These are phyloP conservation scores for Bradypodion ventrale DNA, from an alignment of 2,797 vertebrate species.

Conservation along the genomic window DNA sequence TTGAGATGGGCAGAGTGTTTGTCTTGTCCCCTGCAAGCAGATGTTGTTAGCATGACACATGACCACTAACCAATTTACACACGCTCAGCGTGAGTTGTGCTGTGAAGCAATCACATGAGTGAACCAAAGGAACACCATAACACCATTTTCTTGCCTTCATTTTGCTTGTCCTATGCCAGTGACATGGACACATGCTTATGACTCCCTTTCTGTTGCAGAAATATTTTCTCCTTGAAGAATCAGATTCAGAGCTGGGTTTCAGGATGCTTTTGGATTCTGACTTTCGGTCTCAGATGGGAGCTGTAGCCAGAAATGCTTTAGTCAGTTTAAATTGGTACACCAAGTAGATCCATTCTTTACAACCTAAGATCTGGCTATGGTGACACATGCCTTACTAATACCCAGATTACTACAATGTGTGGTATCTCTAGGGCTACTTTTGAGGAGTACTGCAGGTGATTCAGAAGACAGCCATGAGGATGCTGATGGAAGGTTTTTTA, in stretches of 20 bases:
- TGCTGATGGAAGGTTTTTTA: not conserved
- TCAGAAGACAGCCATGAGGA: not conserved
- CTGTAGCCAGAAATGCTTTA: not conserved
- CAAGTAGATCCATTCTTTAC: not conserved
- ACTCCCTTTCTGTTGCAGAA: not conserved
- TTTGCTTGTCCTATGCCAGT: not conserved
- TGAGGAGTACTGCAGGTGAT: not conserved
- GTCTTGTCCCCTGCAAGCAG: not conserved
- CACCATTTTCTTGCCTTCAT: slow-evolving; percentile 11
- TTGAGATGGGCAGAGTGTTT: not conserved
- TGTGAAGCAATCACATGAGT: not conserved
- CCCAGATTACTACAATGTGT: not conserved
- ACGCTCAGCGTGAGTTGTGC: not conserved
- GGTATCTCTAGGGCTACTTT: not conserved
- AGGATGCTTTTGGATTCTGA: not conserved
- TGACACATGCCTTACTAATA: not conserved
- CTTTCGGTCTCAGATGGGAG: not conserved
- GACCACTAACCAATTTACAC: not conserved
- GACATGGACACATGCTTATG: not conserved
- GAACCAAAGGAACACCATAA: not conserved
- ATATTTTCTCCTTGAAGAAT: not conserved
- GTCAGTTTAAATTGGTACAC: not conserved
- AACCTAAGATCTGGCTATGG: too few relatives aligned
- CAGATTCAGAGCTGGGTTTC: too few relatives aligned
- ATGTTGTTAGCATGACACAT: not conserved